Evolutionary conservation across 2,113 vertebrate genomes (phyloP), one percentile per base, ranked within the genome.

Genomic region (Chloropsis cyanopogon): DNA sequence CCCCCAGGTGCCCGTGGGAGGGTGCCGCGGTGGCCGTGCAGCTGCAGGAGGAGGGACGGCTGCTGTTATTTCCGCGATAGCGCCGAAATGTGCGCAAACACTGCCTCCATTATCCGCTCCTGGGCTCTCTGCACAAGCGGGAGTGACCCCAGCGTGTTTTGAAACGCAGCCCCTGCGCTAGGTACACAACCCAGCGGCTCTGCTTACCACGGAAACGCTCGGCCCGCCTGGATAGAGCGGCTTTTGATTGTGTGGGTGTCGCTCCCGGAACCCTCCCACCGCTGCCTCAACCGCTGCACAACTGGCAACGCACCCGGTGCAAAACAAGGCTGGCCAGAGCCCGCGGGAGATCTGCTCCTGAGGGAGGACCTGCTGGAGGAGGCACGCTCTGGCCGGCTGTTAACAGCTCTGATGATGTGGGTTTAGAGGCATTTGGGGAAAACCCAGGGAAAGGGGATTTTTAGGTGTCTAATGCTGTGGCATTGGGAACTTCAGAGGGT

Each of bases 81-180:
- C 2, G 7, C 54, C 25, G 18, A 70, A 52, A 47, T 37, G 21
- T 10, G 53, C 28, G 61, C 82, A 72, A 94, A 95, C 94, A 93
- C 75, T 93, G 86, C 77, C 88, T 93, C 88, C 86, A 88, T 96
- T 94, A 95, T 97, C 92, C 81, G 21, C 82, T 29, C 25, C 87
- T 3, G 1, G 8, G 46, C 35, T 69, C 82, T 23, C 24, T 9
- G 82, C 25, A 28, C 47, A 37, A 54, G 92, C 47, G 8, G 71
- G 63, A 77, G 76, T 61, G 72, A 97, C 91, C 91, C 33, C 11
- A 5, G 69, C 60, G 12, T 83, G 88, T 92, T 95, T 95, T 35
- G 83, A 88, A 86, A 83, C 4, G 37, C 90, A 94, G 93, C 78
- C 90, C 64, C 64, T 25, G 85, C 35, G 11, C 42, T 92, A 29